A percentile compares a stretch with the other conserved stretches of the same genome.
Evolutionary conservation across 1,140 invertebrate species (phyloP).

Genomic region (Dreissena rostriformis): DNA sequence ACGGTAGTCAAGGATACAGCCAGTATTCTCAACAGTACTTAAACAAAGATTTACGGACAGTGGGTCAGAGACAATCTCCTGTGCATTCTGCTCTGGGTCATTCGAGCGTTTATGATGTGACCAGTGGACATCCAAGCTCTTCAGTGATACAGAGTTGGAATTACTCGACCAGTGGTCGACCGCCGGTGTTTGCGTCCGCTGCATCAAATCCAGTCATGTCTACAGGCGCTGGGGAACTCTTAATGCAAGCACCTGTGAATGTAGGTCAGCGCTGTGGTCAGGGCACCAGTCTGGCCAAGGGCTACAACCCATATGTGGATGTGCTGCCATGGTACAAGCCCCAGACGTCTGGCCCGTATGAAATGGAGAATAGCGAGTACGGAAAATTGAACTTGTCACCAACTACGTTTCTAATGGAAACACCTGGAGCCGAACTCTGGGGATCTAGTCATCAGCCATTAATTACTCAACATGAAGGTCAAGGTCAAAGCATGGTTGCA

Average conservation of each 20-base stretch:
- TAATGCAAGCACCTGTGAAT: slow-evolving; percentile 12
- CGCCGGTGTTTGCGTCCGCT: background rate
- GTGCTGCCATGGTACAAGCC: background rate
- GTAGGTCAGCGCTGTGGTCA: background rate
- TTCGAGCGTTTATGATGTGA: background rate
- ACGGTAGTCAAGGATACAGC: slow-evolving; percentile 20
- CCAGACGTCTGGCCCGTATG: slow-evolving; percentile 1
- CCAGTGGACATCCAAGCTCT: slow-evolving; percentile 11
- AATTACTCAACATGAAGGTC: no score
- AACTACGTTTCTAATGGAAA: slow-evolving; percentile 3
- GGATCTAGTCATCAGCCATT: no score
- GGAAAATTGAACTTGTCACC: slow-evolving; percentile 12
- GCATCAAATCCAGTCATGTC: slow-evolving; percentile 9
- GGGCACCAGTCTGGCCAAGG: background rate
- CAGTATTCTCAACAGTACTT: background rate
- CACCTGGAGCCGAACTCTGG: background rate
- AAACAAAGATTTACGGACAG: no score
- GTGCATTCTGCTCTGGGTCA: no score
- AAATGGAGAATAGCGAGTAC: slow-evolving; percentile 22
- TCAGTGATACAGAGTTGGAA: slow-evolving; percentile 43
- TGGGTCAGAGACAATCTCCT: no score
- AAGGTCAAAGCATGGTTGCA: no score
- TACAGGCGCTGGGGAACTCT: slow-evolving; percentile 8
- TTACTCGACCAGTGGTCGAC: slow-evolving; percentile 22
- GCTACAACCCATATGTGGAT: background rate